Evolutionary conservation across 1,140 invertebrate species (phyloP).

Genomic region (Homarus americanus): DNA sequence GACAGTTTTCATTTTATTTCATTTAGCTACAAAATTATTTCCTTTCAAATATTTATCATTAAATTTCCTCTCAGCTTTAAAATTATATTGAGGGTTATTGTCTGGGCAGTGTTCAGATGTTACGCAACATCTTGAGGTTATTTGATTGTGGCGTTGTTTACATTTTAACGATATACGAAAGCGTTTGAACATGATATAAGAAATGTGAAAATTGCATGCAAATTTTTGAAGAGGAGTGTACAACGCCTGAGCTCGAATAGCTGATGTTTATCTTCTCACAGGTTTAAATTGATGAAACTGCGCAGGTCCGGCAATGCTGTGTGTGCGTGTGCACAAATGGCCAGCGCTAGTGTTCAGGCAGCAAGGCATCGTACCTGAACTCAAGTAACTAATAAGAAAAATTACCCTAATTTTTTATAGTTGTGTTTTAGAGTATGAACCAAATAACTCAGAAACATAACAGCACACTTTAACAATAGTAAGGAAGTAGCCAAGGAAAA

Average conservation of each 20-base stretch:
- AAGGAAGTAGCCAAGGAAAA: too few species aligned
- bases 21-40: neutral
- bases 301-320: slow-evolving; percentile 6
- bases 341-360: too few species aligned
- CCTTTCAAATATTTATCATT: neutral
- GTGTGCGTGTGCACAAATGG: neutral
- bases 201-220: slow-evolving; percentile 26
- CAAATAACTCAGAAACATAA: too few species aligned
- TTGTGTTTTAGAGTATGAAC: too few species aligned
- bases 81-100: neutral
- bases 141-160: neutral
- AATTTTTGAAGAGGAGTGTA: slow-evolving; percentile 55
- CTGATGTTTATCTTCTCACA: slow-evolving; percentile 63
- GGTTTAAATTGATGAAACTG: slow-evolving; percentile 59
- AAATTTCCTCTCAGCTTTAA: neutral
- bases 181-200: neutral
- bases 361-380: too few species aligned
- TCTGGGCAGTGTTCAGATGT: neutral
- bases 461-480: too few species aligned
- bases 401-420: too few species aligned
- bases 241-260: slow-evolving; percentile 43
- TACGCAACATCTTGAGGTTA: neutral
- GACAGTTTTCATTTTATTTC: neutral
- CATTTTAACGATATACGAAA: neutral
- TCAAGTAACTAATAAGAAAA: too few species aligned